phyloP scores from a whole-genome alignment of 2,888 invertebrate species.

The Hirudinaria manillensis region DNA sequence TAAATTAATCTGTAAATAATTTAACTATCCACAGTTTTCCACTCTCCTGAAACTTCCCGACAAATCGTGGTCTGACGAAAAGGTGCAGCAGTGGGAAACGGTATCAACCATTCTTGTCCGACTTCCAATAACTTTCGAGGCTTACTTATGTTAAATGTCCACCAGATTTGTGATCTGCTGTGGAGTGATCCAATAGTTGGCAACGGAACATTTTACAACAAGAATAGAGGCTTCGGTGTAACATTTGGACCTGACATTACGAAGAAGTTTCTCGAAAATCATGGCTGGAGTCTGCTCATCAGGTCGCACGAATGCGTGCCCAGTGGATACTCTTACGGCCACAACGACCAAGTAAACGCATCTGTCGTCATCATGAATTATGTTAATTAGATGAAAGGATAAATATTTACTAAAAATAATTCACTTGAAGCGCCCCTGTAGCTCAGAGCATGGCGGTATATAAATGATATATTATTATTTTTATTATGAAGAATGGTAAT shows the following conservation, averaged over 20 bases:
- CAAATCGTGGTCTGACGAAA: background rate
- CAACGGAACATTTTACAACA: constrained; percentile 54
- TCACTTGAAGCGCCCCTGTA: no score
- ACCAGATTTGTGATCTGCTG: constrained; percentile 79
- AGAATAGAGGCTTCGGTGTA: constrained; percentile 79
- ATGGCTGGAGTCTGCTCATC: constrained; percentile 71
- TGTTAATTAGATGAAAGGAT: no score
- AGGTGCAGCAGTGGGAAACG: constrained; percentile 13
- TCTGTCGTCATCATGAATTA: no score
- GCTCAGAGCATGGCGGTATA: no score
- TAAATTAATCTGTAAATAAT: no score
- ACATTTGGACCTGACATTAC: constrained; percentile 89
- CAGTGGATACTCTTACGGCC: constrained; percentile 81
- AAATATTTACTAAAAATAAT: no score
- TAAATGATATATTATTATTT: no score
- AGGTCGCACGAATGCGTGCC: constrained; percentile 89
- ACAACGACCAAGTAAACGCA: constrained; percentile 67
- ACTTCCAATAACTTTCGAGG: background rate
- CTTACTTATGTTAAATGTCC: background rate
- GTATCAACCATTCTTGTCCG: background rate
- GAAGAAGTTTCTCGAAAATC: constrained; percentile 68
- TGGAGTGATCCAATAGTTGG: constrained; percentile 78
- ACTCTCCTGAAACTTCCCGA: constrained; percentile 7
- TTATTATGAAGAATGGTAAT: no score
- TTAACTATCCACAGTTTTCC: background rate